Evolutionary conservation across 2,888 invertebrate genomes (phyloP).

Genomic region (Ormyrus pomaceus): DNA sequence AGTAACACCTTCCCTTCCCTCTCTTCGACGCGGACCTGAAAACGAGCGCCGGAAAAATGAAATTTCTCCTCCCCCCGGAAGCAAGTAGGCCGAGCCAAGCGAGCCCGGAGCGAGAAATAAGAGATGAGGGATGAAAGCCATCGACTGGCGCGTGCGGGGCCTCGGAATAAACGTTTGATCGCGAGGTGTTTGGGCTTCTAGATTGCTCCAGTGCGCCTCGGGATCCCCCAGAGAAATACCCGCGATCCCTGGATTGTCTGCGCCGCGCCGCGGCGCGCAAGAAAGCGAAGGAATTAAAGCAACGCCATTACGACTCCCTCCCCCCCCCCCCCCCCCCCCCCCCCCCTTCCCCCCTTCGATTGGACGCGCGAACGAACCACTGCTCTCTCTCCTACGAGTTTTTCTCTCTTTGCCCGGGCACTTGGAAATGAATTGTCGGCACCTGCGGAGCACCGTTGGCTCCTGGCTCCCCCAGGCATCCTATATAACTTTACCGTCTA

Average conservation of each 20-base stretch:
- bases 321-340: conserved; percentile 19
- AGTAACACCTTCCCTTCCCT: background rate
- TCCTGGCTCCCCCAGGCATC: conserved; percentile 17
- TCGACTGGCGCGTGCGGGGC: background rate
- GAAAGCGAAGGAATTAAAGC: conserved; percentile 60
- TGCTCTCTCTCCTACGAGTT: background rate
- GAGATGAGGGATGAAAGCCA: conserved; percentile 32
- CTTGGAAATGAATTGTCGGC: conserved; percentile 40
- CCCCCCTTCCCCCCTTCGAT: background rate
- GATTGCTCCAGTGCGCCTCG: conserved; percentile 14
- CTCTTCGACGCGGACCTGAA: background rate
- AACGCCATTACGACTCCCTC: conserved; percentile 50
- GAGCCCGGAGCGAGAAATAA: background rate
- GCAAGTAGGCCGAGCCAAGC: background rate
- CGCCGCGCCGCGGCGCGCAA: conserved; percentile 32
- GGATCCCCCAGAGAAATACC: conserved; percentile 62
- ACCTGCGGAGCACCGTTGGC: conserved; percentile 24
- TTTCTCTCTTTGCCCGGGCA: conserved; percentile 6
- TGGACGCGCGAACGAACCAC: too few relatives aligned
- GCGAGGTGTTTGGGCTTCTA: conserved; percentile 25
- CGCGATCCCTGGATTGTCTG: conserved; percentile 62
- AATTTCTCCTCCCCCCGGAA: background rate
- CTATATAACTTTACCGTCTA: conserved; percentile 11
- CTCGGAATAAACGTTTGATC: conserved; percentile 34
- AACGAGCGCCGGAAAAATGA: background rate